Evolutionary conservation across 2,113 vertebrate species (phyloP).

Genomic region (Manacus vitellinus): DNA sequence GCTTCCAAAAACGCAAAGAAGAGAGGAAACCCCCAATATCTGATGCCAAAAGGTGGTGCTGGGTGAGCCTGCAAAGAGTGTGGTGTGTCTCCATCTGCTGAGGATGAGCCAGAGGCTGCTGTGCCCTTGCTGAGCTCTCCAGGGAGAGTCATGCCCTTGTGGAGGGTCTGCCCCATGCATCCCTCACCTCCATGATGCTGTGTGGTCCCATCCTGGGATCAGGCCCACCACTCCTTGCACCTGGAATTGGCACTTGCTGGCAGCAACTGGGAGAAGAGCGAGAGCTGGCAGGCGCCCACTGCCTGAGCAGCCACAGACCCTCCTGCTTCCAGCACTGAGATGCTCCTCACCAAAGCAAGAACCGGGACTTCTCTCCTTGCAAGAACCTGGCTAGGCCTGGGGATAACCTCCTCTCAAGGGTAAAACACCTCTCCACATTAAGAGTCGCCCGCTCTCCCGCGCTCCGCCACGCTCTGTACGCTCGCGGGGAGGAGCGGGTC

Average conservation of each 20-base stretch:
- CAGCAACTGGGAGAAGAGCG: fast-evolving
- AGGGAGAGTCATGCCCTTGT: fast-evolving
- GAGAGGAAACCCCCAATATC: neutral
- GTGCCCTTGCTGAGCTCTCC: neutral
- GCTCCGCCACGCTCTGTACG: neutral
- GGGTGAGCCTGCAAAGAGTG: neutral
- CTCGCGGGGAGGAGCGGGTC: slow-evolving; percentile 28
- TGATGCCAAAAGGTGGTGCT: neutral
- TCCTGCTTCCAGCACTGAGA: neutral
- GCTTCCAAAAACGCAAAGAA: neutral
- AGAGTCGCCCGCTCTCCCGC: neutral
- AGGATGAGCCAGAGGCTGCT: neutral
- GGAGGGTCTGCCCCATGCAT: neutral
- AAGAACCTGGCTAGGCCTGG: neutral
- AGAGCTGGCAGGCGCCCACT: fast-evolving
- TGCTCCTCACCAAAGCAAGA: neutral
- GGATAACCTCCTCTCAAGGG: slow-evolving; percentile 30
- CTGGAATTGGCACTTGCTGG: neutral
- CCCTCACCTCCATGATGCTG: fast-evolving
- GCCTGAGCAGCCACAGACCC: neutral
- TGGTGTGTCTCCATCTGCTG: slow-evolving; percentile 51
- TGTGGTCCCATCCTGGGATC: neutral
- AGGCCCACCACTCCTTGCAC: neutral
- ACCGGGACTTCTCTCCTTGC: neutral
- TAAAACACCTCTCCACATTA: neutral